Evolutionary conservation across 2,888 invertebrate genomes (phyloP).

Genomic region (Artemia sinica): DNA sequence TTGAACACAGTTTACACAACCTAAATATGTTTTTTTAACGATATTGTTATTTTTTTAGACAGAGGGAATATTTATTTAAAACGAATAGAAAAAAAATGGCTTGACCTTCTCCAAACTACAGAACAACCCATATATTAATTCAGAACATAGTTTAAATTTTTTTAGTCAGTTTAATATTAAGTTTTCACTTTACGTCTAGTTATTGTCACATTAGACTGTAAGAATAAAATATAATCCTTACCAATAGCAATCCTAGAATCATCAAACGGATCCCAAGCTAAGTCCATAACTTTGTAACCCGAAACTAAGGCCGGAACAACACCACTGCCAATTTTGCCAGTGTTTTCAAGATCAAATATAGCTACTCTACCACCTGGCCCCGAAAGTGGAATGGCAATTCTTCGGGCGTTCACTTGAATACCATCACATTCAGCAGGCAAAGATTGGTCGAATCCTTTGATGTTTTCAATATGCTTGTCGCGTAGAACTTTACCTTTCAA

Average conservation of each 20-base stretch:
- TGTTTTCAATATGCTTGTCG: conserved; percentile 80
- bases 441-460: conserved; percentile 72
- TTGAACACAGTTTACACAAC: no score
- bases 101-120: no score
- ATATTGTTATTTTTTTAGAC: no score
- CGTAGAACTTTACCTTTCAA: conserved; percentile 76
- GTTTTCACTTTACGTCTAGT: no score
- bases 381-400: conserved; percentile 73
- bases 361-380: conserved; percentile 81
- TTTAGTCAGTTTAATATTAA: no score
- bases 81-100: no score
- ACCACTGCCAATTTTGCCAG: conserved; percentile 58
- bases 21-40: no score
- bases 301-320: conserved; percentile 75
- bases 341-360: conserved; percentile 58
- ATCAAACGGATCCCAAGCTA: conserved; percentile 86
- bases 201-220: no score
- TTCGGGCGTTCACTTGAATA: conserved; percentile 67
- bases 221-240: conserved; percentile 27
- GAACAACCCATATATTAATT: no score
- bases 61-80: no score
- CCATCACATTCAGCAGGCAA: conserved; percentile 87
- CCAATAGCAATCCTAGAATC: conserved; percentile 56
- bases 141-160: no score
- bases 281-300: conserved; percentile 73